Evolutionary conservation across 2,888 invertebrate species (phyloP), one percentile per base, ranked within the genome.

Genomic region (Leuctra nigra): DNA sequence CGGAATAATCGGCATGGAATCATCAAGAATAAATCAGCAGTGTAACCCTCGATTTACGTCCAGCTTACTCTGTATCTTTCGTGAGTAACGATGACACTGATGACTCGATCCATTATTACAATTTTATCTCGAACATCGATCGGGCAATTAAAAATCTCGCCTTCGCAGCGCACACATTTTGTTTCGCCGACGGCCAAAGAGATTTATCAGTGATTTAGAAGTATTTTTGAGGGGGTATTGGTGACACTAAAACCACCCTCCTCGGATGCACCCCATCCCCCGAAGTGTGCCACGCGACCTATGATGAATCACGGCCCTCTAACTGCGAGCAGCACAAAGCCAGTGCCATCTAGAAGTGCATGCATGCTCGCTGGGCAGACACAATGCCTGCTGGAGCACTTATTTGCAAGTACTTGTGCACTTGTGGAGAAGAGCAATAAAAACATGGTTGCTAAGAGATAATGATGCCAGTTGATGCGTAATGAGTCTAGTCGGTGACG

Each of bases 281-380:
- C 39, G 39, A 53, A 14, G 47, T 29, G 29, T 47, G 55, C 22
- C 55, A 55, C 55, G 55, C 47, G 55, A 25, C 55, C 38, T 41
- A 9, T 2, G 50, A 50, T 50, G 50, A 50, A 33, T 50, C 50
- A 50, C 50, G 50, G 48, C 20, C 50, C n/a, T 44, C 44, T 23
- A 16, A 20, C 35, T 20, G 50, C 50, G 18, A 50, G 35, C 50
- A 50, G 50, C 20, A 35, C 33, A 35, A 9, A 41, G 6, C 20
- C 41, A 4, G 48, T 20, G 50, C 11, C 9, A 20, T 20, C 23
- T 44, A 20, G n/a, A 41, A 7, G n/a, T 44, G 44, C 44, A 44
- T 41, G 22, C 20, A 14, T 22, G 23, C 23, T 48, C 14, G 25
- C 11, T 33, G 50, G 50, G 20, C 20, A 35, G 7, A 18, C 50